Evolutionary conservation across 2,888 invertebrate genomes (phyloP).

Genomic region (Monoplex corrugatus): DNA sequence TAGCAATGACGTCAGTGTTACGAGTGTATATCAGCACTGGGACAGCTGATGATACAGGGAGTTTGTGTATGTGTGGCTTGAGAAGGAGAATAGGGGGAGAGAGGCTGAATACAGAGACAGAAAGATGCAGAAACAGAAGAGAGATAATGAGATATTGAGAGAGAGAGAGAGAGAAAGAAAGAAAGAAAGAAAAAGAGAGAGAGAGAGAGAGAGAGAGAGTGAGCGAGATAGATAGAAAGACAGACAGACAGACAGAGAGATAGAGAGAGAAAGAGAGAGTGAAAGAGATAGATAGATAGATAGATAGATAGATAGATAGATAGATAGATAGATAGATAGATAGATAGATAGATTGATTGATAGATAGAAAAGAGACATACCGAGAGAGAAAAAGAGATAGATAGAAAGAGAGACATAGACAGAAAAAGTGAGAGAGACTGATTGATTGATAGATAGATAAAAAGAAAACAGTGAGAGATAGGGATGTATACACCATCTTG

Average conservation of each 20-base stretch:
- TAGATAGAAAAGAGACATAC: neutral
- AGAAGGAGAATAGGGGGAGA: too few relatives aligned
- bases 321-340: neutral
- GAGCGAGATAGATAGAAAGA: too few relatives aligned
- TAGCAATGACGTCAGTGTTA: too few relatives aligned
- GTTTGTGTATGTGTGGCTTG: too few relatives aligned
- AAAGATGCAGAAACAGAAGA: too few relatives aligned
- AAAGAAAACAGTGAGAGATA: neutral
- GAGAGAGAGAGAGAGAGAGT: too few relatives aligned
- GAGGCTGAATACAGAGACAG: too few relatives aligned
- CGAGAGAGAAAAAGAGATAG: neutral
- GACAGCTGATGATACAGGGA: too few relatives aligned
- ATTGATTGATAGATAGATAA: neutral
- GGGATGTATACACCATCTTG: neutral
- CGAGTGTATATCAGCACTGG: too few relatives aligned
- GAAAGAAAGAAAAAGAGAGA: too few relatives aligned
- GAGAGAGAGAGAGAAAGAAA: too few relatives aligned
- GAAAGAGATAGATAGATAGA: neutral
- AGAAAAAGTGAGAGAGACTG: neutral
- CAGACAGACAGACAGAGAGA: neutral
- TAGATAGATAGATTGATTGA: neutral
- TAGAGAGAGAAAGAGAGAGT: neutral
- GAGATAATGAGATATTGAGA: too few relatives aligned
- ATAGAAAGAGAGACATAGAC: neutral
- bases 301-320: neutral